Base-by-base conservation (phyloP, 92 coral and sea anemone species). In the Isaurus tuberculatus region DNA sequence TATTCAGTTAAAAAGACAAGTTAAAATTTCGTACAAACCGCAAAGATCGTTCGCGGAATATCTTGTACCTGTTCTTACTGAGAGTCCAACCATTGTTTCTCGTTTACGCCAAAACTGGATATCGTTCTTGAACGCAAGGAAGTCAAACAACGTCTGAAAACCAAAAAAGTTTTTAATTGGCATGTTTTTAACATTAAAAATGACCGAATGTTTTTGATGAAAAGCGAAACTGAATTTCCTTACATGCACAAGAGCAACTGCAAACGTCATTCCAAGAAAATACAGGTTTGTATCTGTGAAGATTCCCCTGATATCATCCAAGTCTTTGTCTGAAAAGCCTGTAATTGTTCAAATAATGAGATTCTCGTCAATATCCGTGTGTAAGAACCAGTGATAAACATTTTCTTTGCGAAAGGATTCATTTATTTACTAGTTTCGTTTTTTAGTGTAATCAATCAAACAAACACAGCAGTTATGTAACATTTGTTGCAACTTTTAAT, bases 281-380 rank as follows among this genome's bases (percentile, higher is more conserved):
- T 91, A 94, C 70, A 96, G 90, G 63, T 96, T 96, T 10, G 97
- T 89, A 81, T 96, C 99, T 26, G 98, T 90, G 57, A 96, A 96
- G 16, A 96, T 85, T 29, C 99, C 98, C 83, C 92, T 86, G 14
- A 96, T 64, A 5, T 96, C 98, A 79, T 96, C 99, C 42, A 96
- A 70, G 63, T 96, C 99, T 86, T 96, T 96, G 77, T 96, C 99
- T 25, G 98, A 88, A 77, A 96, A 96, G 20, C 99, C 99, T 96
- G 79, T 36, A 84, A 71, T 66, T 48, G 3, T 17, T 3, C 44
- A 11, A 57, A 15, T 17, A 7, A 40, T 40, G 1, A 40, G 19
- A 16, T 19, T 15, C 25, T 22, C 4, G 61, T 53, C 19, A 20
- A 53, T 8, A 53, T 20, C 15, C 15, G 4, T 55, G 17, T 17